Evolutionary conservation across 1,140 invertebrate species (phyloP), one percentile per base, ranked within the genome.

Genomic region (Conopomorpha cramerella): DNA sequence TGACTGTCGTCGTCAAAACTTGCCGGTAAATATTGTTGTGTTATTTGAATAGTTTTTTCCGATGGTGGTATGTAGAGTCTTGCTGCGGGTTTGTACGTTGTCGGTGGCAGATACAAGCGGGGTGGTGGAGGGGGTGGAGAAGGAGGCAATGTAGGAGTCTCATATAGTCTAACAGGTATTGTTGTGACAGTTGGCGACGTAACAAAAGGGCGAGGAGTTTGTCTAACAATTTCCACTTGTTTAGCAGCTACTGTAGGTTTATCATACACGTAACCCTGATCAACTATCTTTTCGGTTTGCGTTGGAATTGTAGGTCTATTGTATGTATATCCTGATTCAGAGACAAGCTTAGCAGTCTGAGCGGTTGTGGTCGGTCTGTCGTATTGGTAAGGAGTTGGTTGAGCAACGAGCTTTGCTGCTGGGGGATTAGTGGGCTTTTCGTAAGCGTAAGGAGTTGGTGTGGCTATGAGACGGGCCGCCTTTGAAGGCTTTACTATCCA

Each of bases 401-500:
- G 23, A 1, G 33, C 32, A 34, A 43, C 30, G 2, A 46, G 35
- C 25, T 30, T 41, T 29, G 30, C 32, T 10, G 38, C 32, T 8
- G 36, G 30, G 7, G 30, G 27, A 28, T 43, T 44, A 25, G 46
- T 38, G 30, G 63, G 56, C 18, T 37, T 48, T 26, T 46, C 31
- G 34, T 64, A 63, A 15, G 43, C 56, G 30, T 68, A 68, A n/a
- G 67, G 38, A 38, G 53, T 54, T 13, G 57, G 42, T 11, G 63
- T 45, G 16, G 41, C 43, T 8, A 55, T 45, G 33, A 71, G 39
- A 36, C 56, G 59, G 14, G 49, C 47, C 30, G 42, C 38, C 44
- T 60, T 71, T 8, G 58, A 53, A 3, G 70, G 70, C 46, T 65
- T 66, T n/a, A 71, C 46, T 16, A 76, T 63, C 67, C 67, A 76